phyloP scores from a whole-genome alignment of 2,888 invertebrate species.

The Boloria selene region DNA sequence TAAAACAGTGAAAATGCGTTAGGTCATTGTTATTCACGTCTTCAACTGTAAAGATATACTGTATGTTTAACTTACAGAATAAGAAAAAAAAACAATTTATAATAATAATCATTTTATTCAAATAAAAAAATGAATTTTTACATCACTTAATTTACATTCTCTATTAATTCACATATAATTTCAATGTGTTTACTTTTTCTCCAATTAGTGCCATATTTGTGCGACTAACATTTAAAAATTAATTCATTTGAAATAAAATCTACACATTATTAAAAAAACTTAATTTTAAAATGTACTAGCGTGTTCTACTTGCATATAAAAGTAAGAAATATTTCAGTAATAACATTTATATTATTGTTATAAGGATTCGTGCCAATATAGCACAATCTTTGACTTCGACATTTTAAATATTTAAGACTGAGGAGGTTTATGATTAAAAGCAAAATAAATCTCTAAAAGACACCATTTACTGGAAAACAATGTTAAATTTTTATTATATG shows the following conservation, averaged over 20 bases:
- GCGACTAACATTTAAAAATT: slow-evolving; percentile 7
- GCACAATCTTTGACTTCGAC: neutral
- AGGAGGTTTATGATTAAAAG: too few species aligned
- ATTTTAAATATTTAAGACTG: too few species aligned
- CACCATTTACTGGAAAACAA: too few species aligned
- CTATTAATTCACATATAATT: slow-evolving; percentile 33
- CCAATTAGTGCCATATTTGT: slow-evolving; percentile 1
- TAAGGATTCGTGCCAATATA: neutral
- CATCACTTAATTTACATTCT: slow-evolving; percentile 48
- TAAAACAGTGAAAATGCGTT: too few species aligned
- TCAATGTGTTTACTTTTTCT: slow-evolving; percentile 1
- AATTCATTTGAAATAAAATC: neutral
- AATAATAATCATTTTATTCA: slow-evolving; percentile 30
- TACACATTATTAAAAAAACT: neutral
- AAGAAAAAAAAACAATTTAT: slow-evolving; percentile 2
- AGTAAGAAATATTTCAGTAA: neutral
- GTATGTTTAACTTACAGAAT: neutral
- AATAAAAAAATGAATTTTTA: slow-evolving; percentile 70
- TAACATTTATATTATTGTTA: neutral
- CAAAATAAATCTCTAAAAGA: too few species aligned
- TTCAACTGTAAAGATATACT: too few species aligned
- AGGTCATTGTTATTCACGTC: too few species aligned
- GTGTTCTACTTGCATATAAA: slow-evolving; percentile 11
- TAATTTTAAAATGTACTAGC: slow-evolving; percentile 14
- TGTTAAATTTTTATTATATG: neutral